Evolutionary conservation across 2,888 invertebrate species (phyloP), one percentile per base, ranked within the genome.

Genomic region (Endotricha flammealis): DNA sequence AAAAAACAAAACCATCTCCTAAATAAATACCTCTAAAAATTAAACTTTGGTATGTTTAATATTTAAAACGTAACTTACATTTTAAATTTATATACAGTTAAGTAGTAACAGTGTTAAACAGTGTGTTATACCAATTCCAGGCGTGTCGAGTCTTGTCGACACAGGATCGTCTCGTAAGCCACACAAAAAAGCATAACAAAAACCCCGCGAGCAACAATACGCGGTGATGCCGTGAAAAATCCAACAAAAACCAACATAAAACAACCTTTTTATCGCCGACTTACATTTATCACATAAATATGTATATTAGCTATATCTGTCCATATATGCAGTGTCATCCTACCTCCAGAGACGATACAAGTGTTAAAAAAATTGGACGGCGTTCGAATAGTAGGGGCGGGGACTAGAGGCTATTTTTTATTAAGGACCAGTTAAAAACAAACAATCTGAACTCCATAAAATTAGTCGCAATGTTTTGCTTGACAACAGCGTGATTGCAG

Each of bases 111-210:
- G n/a, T n/a, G n/a, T n/a, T n/a, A n/a, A 38, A 42, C 38, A 5
- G 8, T 20, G 20, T 4, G 20, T 6, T n/a, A 20, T 6, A 4
- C n/a, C 6, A 12, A 2, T 13, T 8, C 2, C 28, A 66, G 61
- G 67, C 80, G 60, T 67, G 80, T 79, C 63, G 46, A 50, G 48
- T 61, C 80, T 56, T 77, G 82, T 82, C 79, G 70, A 67, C 65
- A 71, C 82, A 78, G 68, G 73, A 72, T 51, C 49, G 51, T 40
- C 49, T 55, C 39, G 13, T 29, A 28, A 27, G 39, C 25, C 27
- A 36, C 36, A 42, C 46, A 42, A 41, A 43, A 45, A 27, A 39
- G 36, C 42, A 66, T 74, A 72, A 65, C 45, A 44, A 64, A 65
- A 55, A 53, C 48, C 47, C 51, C 64, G 51, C 53, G 49, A 59